Evolutionary conservation across 2,888 invertebrate genomes (phyloP), one percentile per base, ranked within the genome.

Genomic region (Chorisops tibialis): DNA sequence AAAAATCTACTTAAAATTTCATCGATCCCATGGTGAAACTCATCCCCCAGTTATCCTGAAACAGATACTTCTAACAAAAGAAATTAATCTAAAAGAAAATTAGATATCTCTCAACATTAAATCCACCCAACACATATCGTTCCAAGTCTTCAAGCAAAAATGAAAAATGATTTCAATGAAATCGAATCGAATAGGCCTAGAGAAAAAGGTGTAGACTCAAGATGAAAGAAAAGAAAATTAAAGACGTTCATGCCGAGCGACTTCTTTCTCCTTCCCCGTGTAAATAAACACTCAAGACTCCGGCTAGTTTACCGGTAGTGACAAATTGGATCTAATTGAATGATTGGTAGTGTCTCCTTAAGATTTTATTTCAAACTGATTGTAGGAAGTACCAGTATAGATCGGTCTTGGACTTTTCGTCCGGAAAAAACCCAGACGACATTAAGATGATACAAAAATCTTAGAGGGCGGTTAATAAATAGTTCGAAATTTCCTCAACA

Each of bases 321-420:
- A 65, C 63, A 65, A 65, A 65, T 65, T 65, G 63, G 45, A 47
- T 21, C 48, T 63, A 65, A 63, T 65, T 61, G 61, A 61, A 63
- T 58, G 59, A 64, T 62, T 59, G 63, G 48, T 59, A 37, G 58
- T 58, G 41, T 65, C 47, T 24, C 19, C 43, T 24, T 24, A 19
- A 56, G 14, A 24, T 43, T 41, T 21, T 12, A 16, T 3, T 48
- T 48, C 24, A 22, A 24, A 48, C 21, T 48, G 24, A 22, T 16
- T 16, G 47, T 21, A 21, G 22, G 47, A 47, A 18, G 2, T 47
- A 22, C 19, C 3, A 9, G 51, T 18, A 21, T 38, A 11, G 14
- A 19, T 52, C 12, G 49, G 30, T 50, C 14, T n/a, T 14, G 11
- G n/a, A 41, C n/a, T n/a, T n/a, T n/a, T n/a, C n/a, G n/a, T 41